A percentile compares a stretch with the other conserved stretches of the same genome.
These are phyloP conservation scores for Iguana delicatissima DNA, from an alignment of 2,797 vertebrate genomes.

Conservation along the genomic window DNA sequence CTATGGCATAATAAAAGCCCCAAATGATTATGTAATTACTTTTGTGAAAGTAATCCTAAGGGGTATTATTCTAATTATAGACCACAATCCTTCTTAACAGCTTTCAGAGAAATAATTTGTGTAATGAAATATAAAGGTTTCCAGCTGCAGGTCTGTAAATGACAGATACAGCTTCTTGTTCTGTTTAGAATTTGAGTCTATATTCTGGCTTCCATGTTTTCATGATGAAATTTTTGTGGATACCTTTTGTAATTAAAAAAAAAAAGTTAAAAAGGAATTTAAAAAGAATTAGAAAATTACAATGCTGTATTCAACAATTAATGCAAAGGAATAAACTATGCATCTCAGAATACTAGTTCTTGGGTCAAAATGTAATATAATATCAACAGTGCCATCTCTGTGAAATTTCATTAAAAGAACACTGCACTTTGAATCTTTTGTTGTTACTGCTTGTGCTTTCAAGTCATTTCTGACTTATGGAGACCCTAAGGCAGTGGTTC, in stretches of 20 bases:
- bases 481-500: too few species aligned
- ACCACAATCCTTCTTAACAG: constrained; percentile 78
- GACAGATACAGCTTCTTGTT: constrained; percentile 46
- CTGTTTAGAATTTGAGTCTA: constrained; percentile 22
- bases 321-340: too few species aligned
- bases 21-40: constrained; percentile 81
- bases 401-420: background rate
- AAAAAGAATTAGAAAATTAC: too few species aligned
- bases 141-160: constrained; percentile 64
- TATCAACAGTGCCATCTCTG: too few species aligned
- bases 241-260: background rate
- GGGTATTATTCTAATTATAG: constrained; percentile 83
- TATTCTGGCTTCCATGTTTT: background rate
- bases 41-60: constrained; percentile 78
- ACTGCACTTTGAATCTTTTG: background rate
- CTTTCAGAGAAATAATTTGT: constrained; percentile 80
- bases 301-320: too few species aligned
- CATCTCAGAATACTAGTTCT: too few species aligned
- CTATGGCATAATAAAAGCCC: constrained; percentile 68
- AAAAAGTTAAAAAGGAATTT: too few species aligned
- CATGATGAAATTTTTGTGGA: background rate
- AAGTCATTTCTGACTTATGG: too few species aligned
- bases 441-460: too few species aligned
- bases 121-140: constrained; percentile 75
- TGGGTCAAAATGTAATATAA: too few species aligned